Evolutionary conservation across 2,888 invertebrate genomes (phyloP).

Genomic region (Euzophera pinguis): DNA sequence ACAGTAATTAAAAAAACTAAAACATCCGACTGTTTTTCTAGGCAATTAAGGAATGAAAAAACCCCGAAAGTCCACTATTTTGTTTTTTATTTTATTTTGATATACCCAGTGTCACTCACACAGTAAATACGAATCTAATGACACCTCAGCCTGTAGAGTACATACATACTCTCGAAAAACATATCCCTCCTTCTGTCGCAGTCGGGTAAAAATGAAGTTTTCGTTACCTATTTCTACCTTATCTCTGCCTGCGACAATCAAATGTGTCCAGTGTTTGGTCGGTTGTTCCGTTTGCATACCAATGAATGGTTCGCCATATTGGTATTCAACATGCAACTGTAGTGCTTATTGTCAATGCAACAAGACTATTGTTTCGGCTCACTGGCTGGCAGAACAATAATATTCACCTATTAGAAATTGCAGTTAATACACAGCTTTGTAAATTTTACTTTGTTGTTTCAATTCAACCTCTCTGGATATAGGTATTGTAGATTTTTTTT

Average conservation of each 20-base stretch:
- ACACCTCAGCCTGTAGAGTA: too few relatives aligned
- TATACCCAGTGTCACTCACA: too few relatives aligned
- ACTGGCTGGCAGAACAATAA: constrained; percentile 5
- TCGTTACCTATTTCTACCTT: neutral
- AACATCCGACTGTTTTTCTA: too few relatives aligned
- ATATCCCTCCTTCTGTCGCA: too few relatives aligned
- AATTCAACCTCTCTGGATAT: neutral
- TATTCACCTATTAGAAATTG: constrained; percentile 6
- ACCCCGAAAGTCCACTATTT: too few relatives aligned
- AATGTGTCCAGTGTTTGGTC: constrained; percentile 8
- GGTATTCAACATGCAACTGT: neutral
- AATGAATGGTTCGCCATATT: constrained; percentile 6
- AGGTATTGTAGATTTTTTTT: neutral
- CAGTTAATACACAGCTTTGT: neutral
- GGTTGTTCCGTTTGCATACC: constrained; percentile 9
- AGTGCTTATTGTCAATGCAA: neutral
- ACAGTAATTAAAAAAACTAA: too few relatives aligned
- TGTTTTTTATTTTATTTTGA: too few relatives aligned
- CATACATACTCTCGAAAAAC: too few relatives aligned
- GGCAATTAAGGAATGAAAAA: too few relatives aligned
- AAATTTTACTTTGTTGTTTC: constrained; percentile 1
- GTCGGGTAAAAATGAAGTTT: too few relatives aligned
- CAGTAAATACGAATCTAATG: too few relatives aligned
- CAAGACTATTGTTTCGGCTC: constrained; percentile 1
- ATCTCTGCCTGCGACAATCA: constrained; percentile 1